phyloP scores from a whole-genome alignment of 2,113 vertebrate genomes.

The Oceanites oceanicus region DNA sequence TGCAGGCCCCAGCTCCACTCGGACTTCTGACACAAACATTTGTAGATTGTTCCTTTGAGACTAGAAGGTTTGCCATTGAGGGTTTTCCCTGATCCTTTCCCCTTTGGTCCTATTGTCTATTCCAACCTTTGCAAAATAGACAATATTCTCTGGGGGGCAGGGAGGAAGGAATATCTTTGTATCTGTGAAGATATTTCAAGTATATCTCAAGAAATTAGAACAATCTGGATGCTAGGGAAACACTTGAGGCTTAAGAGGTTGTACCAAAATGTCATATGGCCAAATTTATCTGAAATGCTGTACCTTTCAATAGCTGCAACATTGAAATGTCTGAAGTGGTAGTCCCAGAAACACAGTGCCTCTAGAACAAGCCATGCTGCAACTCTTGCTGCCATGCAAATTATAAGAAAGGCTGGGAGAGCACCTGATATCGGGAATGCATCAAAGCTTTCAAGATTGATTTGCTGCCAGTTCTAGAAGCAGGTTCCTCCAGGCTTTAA shows the following conservation, averaged over 20 bases:
- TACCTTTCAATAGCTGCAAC: background rate
- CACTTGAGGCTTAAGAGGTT: background rate
- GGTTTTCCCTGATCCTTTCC: background rate
- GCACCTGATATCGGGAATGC: background rate
- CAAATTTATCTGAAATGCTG: background rate
- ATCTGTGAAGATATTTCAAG: background rate
- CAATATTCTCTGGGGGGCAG: background rate
- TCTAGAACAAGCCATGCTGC: background rate
- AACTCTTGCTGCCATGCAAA: background rate
- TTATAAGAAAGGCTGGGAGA: background rate
- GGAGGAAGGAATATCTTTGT: background rate
- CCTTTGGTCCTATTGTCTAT: background rate
- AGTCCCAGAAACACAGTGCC: background rate
- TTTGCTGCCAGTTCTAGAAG: background rate
- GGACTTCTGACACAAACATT: background rate
- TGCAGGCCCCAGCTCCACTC: background rate
- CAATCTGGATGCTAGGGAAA: background rate
- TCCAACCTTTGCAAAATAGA: background rate
- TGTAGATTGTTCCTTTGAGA: background rate
- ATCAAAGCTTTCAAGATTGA: background rate
- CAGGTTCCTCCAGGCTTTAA: background rate
- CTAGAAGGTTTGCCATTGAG: background rate
- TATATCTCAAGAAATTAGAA: background rate
- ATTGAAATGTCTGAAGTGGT: background rate
- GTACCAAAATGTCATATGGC: background rate